Percentiles rank a stretch among this genome's conserved stretches.
phyloP scores from a whole-genome alignment of 2,888 invertebrate species.

The Smittia sp. region DNA sequence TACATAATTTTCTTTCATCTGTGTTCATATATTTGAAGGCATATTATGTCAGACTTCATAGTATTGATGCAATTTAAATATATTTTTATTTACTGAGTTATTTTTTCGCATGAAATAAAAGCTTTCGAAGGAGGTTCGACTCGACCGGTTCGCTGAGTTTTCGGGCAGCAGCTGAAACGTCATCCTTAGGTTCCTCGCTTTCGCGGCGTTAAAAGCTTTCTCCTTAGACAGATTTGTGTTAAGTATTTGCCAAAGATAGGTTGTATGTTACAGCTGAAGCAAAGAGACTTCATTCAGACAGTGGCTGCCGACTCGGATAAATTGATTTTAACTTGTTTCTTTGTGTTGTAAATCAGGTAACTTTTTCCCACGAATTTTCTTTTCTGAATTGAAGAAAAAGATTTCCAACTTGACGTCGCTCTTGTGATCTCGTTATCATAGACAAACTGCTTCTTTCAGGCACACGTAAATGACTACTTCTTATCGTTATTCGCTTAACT shows the following conservation, averaged over 20 bases:
- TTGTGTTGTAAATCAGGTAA: conserved; percentile 40
- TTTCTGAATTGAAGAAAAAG: neutral
- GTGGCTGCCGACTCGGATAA: conserved; percentile 12
- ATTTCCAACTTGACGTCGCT: conserved; percentile 21
- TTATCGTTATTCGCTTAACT: conserved; percentile 17
- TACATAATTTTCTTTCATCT: conserved; percentile 38
- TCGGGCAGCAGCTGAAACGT: neutral
- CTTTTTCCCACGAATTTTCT: conserved; percentile 31
- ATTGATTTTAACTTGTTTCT: conserved; percentile 24
- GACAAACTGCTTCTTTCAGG: conserved; percentile 32
- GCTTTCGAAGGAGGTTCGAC: conserved; percentile 1
- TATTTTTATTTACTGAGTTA: conserved; percentile 35
- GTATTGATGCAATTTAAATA: conserved; percentile 43
- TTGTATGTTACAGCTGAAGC: neutral
- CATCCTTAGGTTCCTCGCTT: conserved; percentile 9
- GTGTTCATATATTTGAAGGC: conserved; percentile 46
- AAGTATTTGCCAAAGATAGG: conserved; percentile 25
- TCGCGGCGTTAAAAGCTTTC: conserved; percentile 4
- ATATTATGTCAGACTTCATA: conserved; percentile 46
- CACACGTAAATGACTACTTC: conserved; percentile 36
- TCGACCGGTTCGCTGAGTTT: neutral
- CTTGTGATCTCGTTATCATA: neutral
- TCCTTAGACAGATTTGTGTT: conserved; percentile 3
- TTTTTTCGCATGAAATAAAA: neutral
- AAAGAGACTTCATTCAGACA: neutral